phyloP scores from a whole-genome alignment of 2,113 vertebrate species.

The Callionymus lyra region DNA sequence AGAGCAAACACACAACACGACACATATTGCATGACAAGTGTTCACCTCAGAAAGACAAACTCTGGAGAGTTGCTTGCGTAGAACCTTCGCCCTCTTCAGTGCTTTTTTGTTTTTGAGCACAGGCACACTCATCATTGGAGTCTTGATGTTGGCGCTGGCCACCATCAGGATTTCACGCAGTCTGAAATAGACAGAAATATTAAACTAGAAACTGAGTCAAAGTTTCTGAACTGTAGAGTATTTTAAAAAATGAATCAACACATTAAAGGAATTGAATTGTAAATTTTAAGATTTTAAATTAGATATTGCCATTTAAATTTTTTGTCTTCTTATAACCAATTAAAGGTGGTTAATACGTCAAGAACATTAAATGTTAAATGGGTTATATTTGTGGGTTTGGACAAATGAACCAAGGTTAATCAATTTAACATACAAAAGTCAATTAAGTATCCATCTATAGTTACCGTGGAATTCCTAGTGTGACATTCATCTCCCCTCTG shows the following conservation, averaged over 20 bases:
- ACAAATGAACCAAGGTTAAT: too few species aligned
- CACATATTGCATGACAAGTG: background rate
- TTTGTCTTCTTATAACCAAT: too few species aligned
- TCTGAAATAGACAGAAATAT: constrained; percentile 53
- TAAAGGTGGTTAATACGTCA: too few species aligned
- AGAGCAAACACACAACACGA: background rate
- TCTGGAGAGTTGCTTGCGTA: constrained; percentile 78
- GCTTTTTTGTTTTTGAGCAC: constrained; percentile 80
- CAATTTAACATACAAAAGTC: too few species aligned
- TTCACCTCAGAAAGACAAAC: constrained; percentile 86
- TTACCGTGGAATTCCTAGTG: constrained; percentile 92
- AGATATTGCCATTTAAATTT: background rate
- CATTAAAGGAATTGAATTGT: background rate
- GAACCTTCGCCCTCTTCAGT: constrained; percentile 73
- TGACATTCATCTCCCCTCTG: constrained; percentile 99
- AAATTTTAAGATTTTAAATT: too few species aligned
- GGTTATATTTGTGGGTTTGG: too few species aligned
- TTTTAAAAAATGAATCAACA: too few species aligned
- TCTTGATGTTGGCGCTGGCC: constrained; percentile 88
- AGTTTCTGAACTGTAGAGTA: background rate
- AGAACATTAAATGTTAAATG: too few species aligned
- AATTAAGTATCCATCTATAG: too few species aligned
- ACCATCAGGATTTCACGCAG: constrained; percentile 89
- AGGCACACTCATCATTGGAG: constrained; percentile 90
- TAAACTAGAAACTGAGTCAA: background rate